phyloP scores from a whole-genome alignment of 2,113 vertebrate genomes.

The Melanotaenia duboulayi region DNA sequence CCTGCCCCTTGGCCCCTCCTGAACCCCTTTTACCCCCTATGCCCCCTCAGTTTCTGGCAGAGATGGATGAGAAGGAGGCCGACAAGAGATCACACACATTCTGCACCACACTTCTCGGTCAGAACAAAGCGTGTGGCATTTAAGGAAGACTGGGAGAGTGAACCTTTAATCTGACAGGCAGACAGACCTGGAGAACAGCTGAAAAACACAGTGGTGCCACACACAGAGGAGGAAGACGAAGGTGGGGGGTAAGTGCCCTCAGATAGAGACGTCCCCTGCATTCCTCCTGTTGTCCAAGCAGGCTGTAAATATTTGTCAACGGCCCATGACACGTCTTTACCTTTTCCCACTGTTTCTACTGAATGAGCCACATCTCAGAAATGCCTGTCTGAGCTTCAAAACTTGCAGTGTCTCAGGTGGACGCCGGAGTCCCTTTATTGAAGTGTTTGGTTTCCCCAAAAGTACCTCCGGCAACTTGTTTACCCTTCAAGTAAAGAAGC shows the following conservation, averaged over 20 bases:
- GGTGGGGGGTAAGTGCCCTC: conserved; percentile 48
- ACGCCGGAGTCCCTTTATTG: conserved; percentile 45
- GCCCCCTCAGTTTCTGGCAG: conserved; percentile 69
- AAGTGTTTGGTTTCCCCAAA: conserved; percentile 72
- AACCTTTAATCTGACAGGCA: conserved; percentile 76
- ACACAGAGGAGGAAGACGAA: conserved; percentile 67
- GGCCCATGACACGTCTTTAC: conserved; percentile 54
- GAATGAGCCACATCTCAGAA: conserved; percentile 41
- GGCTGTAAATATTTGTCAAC: conserved; percentile 76
- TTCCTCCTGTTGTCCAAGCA: conserved; percentile 69
- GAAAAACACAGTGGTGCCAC: conserved; percentile 61
- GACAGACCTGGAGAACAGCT: conserved; percentile 64
- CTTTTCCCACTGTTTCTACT: conserved; percentile 51
- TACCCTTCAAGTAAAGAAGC: conserved; percentile 76
- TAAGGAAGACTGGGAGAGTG: conserved; percentile 61
- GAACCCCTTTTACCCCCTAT: conserved; percentile 68
- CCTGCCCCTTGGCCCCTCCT: conserved; percentile 74
- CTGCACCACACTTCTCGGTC: conserved; percentile 74
- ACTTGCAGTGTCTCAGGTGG: conserved; percentile 59
- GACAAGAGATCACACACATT: conserved; percentile 80
- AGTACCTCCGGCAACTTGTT: conserved; percentile 69
- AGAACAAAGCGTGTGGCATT: conserved; percentile 79
- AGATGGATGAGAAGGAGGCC: conserved; percentile 76
- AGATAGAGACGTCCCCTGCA: conserved; percentile 64
- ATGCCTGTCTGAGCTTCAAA: conserved; percentile 52